These are phyloP conservation scores for Dryococelus australis DNA, from an alignment of 2,888 invertebrate species.

Conservation along the genomic window DNA sequence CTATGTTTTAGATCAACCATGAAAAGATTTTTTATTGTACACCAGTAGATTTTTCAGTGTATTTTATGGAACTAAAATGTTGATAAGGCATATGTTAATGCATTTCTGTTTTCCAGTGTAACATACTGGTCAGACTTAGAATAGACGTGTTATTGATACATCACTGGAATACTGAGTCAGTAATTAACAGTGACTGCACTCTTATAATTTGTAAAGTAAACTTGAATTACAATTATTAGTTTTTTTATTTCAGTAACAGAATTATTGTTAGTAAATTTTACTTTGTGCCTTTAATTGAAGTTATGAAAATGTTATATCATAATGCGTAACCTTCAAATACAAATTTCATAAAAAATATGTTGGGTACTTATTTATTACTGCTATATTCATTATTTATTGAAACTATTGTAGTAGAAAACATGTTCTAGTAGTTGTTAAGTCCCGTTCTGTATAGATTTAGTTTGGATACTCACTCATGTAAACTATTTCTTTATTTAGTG, in stretches of 20 bases:
- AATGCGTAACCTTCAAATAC: background rate
- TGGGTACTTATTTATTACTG: background rate
- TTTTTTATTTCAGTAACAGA: background rate
- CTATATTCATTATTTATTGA: background rate
- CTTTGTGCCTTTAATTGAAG: slow-evolving; percentile 9
- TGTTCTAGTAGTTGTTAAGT: background rate
- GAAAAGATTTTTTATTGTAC: no score
- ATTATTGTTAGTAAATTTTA: background rate
- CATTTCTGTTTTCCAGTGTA: no score
- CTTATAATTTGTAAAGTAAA: background rate
- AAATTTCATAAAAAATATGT: background rate
- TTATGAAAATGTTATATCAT: background rate
- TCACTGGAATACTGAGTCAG: background rate
- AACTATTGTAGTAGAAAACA: background rate
- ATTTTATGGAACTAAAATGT: no score
- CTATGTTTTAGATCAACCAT: no score
- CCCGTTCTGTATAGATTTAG: background rate
- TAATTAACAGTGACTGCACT: background rate
- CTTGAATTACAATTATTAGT: background rate
- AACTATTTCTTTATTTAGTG: background rate
- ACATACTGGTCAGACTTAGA: no score
- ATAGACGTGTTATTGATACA: background rate
- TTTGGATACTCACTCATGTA: background rate
- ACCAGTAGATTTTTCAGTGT: no score
- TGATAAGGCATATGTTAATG: no score